Evolutionary conservation across 2,888 invertebrate species (phyloP), one percentile per base, ranked within the genome.

Genomic region (Escarpia spicata): DNA sequence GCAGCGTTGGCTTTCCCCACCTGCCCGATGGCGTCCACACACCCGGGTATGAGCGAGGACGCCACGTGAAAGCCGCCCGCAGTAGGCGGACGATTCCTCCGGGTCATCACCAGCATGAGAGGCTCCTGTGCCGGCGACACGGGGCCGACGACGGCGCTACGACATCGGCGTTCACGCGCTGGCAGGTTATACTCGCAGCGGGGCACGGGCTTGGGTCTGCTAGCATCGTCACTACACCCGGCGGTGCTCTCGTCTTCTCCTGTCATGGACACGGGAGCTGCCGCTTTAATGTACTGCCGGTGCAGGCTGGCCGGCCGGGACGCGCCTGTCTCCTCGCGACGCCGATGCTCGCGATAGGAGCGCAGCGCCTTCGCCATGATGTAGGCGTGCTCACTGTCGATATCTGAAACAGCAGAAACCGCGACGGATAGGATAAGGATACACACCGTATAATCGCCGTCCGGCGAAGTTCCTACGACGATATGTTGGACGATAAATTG

Each of bases 321-420:
- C 52, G 52, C 52, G 10, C 12, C 12, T 9, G 52, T 0, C 4
- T 3, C 75, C 92, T 37, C 60, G 75, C 92, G 90, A 43, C 52
- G 90, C 43, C 43, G 3, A 52, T 91, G 91, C 75, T 92, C 91
- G 31, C 43, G n/a, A 26, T 92, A 92, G 10, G 92, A 91, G 15
- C 92, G n/a, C 91, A 92, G 91, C 12, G 92, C 92, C 60, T 91
- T 19, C 52, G 58, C 91, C 92, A 92, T 92, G 75, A 92, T 92
- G 75, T 92, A 92, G 0, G 52, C 43, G 45, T 92, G 92, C 75
- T 92, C 92, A 15, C 37, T 58, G 75, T 92, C 92, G 31, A 92
- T 60, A 60, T 92, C 92, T 92, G 92, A 45, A 45, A 43, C 37
- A 45, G 4, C 91, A 45, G 45, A 45, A 43, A 91, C 52, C 12